A percentile compares a stretch with the other conserved stretches of the same genome.
phyloP scores from a whole-genome alignment of 2,888 invertebrate genomes.

The Lithosia quadra region DNA sequence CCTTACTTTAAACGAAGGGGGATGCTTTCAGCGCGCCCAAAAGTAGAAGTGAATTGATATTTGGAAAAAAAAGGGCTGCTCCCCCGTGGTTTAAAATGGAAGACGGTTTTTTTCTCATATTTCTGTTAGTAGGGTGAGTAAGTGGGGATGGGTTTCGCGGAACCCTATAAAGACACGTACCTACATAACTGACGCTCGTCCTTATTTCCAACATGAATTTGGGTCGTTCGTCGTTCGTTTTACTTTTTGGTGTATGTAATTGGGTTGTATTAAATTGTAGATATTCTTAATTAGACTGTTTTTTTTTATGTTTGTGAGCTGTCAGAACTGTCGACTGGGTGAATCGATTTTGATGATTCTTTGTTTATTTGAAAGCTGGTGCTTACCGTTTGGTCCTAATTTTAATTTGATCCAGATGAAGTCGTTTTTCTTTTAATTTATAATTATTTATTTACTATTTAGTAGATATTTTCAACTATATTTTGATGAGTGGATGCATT shows the following conservation, averaged over 20 bases:
- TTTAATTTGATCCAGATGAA: no score
- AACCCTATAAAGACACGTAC: conserved; percentile 16
- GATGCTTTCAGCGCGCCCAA: conserved; percentile 20
- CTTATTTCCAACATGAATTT: conserved; percentile 15
- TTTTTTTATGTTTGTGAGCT: no score
- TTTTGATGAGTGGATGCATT: no score
- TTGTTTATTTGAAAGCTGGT: no score
- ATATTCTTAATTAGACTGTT: no score
- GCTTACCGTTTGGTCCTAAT: no score
- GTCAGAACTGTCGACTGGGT: no score
- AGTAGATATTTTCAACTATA: no score
- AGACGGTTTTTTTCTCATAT: conserved; percentile 29
- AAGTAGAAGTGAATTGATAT: conserved; percentile 44
- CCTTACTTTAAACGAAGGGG: conserved; percentile 11
- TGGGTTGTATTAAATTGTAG: not conserved
- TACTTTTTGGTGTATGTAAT: conserved; percentile 2
- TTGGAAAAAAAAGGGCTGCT: conserved; percentile 50
- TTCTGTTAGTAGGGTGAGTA: conserved; percentile 20
- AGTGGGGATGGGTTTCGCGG: conserved; percentile 26
- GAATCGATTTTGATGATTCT: no score
- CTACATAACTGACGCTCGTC: conserved; percentile 2
- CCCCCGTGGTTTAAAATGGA: conserved; percentile 43
- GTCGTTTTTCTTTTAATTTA: no score
- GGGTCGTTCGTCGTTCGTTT: not conserved
- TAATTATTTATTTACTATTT: no score